These are phyloP conservation scores for Eonycteris spelaea DNA, from an alignment of 2,113 vertebrate genomes.

Conservation along the genomic window DNA sequence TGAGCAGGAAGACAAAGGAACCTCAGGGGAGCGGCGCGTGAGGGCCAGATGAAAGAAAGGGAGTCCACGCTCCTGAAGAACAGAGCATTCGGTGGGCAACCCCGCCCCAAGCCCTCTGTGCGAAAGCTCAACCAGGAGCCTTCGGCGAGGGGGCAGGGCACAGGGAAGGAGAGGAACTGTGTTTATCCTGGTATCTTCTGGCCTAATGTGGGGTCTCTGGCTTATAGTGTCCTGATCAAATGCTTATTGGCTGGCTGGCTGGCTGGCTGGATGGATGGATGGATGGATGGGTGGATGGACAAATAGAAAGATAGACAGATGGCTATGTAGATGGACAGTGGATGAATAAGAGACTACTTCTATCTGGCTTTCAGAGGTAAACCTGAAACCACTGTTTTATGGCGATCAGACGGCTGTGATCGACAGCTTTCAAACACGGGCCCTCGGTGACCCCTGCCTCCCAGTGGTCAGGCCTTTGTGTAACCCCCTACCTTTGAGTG, in stretches of 20 bases:
- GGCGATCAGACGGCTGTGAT: background rate
- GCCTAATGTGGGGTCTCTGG: background rate
- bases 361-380: background rate
- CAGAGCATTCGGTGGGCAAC: background rate
- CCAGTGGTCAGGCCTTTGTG: background rate
- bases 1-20: background rate
- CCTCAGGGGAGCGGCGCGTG: background rate
- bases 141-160: background rate
- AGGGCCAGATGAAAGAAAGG: background rate
- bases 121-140: background rate
- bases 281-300: too few relatives aligned
- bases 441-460: background rate
- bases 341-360: background rate
- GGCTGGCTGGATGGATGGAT: background rate
- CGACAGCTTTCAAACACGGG: background rate
- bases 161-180: background rate
- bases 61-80: background rate
- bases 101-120: accelerated
- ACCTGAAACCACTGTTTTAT: background rate
- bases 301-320: background rate
- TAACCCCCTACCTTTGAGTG: background rate
- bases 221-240: background rate
- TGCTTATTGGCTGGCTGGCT: background rate
- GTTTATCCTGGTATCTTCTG: background rate
- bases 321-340: background rate